Evolutionary conservation across 2,797 vertebrate species (phyloP), one percentile per base, ranked within the genome.

Genomic region (Hemitrygon akajei): DNA sequence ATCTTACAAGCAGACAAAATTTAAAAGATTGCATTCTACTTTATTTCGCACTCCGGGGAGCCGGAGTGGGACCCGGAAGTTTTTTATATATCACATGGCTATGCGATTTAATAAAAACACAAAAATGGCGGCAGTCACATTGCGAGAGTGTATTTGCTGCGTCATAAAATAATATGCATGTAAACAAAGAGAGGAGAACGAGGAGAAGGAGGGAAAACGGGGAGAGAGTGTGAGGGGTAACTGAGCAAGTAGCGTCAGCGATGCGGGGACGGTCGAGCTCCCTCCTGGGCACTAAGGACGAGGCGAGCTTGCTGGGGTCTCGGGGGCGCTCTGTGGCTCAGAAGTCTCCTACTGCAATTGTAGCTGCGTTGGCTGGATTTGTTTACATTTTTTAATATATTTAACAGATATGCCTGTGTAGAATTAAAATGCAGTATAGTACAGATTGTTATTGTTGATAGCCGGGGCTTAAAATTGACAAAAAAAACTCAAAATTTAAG

Each of bases 91-190:
- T 98, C 98, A 98, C 98, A 98, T 98, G 98, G 97, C 97, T 97
- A 95, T 96, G 97, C 97, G 97, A 97, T 97, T 97, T 97, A 98
- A 98, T 98, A 98, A 98, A 98, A 98, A 98, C 98, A 98, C 95
- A 98, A 98, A 98, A 97, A 98, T 98, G 98, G 98, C 98, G 98
- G 97, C 98, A 97, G 97, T 98, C 98, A 98, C 97, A 98, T 98
- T 98, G 98, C 95, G 95, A 96, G 97, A 95, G 96, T 96, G 97
- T 97, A 96, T 95, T 97, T 97, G 97, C 98, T 98, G 98, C 98
- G 98, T 98, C 98, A 98, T 97, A 97, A 97, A 95, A 97, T 97
- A 96, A 97, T 97, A 97, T 97, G 97, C 96, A 96, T 95, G 97
- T 97, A 96, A 97, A 97, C 96, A 96, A 95, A 95, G 95, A 96